Percentiles rank a stretch among this genome's conserved stretches.
Evolutionary conservation across 2,888 invertebrate species (phyloP).

Genomic region (Lasioglossum pauxillum): DNA sequence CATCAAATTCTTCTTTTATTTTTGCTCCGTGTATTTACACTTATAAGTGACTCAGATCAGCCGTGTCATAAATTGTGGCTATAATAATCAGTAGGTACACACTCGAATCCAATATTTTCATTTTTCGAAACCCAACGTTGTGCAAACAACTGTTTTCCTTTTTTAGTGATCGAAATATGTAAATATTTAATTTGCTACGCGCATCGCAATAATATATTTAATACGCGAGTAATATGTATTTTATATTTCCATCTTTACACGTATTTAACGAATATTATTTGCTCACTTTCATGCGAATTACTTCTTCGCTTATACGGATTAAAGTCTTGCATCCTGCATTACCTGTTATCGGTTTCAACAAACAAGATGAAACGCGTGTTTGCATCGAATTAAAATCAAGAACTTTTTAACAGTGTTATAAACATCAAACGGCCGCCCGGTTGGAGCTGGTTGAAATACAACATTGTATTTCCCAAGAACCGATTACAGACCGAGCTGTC

Average conservation of each 20-base stretch:
- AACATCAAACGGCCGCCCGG: neutral
- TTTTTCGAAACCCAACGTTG: neutral
- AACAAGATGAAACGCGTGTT: neutral
- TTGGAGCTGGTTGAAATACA: neutral
- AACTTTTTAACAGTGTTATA: neutral
- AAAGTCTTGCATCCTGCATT: neutral
- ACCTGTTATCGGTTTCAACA: neutral
- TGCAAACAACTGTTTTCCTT: neutral
- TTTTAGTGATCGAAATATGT: neutral
- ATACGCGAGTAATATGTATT: neutral
- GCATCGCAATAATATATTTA: neutral
- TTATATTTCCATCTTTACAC: neutral
- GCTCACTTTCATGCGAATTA: neutral
- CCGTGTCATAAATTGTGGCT: neutral
- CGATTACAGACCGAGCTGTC: slow-evolving; percentile 15
- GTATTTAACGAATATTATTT: neutral
- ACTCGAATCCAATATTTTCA: neutral
- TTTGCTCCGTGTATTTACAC: neutral
- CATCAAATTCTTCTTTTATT: neutral
- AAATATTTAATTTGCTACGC: neutral
- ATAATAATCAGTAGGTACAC: neutral
- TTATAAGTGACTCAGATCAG: neutral
- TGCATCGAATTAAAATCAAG: neutral
- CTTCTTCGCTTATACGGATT: neutral
- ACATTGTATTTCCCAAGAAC: neutral